Base-by-base conservation (phyloP, 2,888 invertebrate genomes). In the Dione vanillae region DNA sequence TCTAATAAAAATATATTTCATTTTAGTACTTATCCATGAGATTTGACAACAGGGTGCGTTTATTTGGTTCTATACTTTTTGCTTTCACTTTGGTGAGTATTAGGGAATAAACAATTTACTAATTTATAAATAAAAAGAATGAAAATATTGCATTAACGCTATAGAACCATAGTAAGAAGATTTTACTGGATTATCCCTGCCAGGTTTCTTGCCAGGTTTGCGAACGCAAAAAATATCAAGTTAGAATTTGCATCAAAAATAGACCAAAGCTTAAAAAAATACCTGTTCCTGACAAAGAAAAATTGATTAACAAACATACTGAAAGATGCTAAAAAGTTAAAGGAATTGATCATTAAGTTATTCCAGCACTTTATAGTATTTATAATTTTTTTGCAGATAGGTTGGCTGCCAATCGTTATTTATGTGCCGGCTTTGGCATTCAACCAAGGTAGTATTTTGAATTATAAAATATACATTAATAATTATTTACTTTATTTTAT, bases 381-480 rank as follows among this genome's bases (percentile, higher is more conserved):
- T 59, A 5, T 12, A 45, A 6, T n/a, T 61, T n/a, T 43, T 45
- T 61, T 61, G 16, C 35, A 96, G 96, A 92, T 96, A 84, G 95
- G 95, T 20, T 97, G 96, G 95, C 87, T 97, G 70, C 96, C 96
- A 20, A 96, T 97, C 71, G 96, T 96, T 0, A 95, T 96, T 76
- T 96, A 96, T 82, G 96, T 96, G 2, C 96, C 96, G 40, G 96
- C 96, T 0, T 85, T 96, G 78, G 96, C 96, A 43, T 96, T 96
- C 82, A 96, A 96, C 92, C 96, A 96, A 95, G 96, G 96, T 96
- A 91, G 96, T 96, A 91, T 37, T 2, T 0, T 20, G 16, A 47
- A 47, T 47, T 41, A 20, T 47, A 6, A 35, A 45, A 47, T 47
- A 45, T 20, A 9, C 6, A 35, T 19, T 64, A 37, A 12, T 19